Percentiles rank a stretch among this genome's conserved stretches.
Evolutionary conservation across 2,113 vertebrate genomes (phyloP).

Genomic region (Ctenodactylus gundi): DNA sequence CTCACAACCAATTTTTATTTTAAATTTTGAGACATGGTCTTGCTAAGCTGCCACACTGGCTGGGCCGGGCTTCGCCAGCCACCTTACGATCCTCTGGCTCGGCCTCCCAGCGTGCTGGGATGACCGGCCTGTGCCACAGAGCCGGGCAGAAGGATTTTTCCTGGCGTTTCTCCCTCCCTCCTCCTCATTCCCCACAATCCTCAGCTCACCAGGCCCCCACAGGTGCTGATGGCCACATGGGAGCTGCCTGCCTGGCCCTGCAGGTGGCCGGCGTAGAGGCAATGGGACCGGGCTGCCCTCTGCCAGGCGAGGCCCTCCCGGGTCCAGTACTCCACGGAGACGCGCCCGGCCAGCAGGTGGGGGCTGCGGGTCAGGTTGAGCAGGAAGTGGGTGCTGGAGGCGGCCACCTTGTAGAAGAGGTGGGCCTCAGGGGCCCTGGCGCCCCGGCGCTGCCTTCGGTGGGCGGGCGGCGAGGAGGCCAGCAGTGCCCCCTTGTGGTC

Average conservation of each 20-base stretch:
- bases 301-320: slow-evolving; percentile 93
- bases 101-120: no score
- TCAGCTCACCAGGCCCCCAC: slow-evolving; percentile 96
- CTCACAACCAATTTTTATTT: no score
- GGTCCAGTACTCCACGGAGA: slow-evolving; percentile 98
- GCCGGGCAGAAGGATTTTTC: no score
- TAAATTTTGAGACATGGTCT: no score
- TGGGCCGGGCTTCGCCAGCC: no score
- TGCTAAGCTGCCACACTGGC: no score
- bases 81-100: no score
- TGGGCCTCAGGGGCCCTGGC: slow-evolving; percentile 83
- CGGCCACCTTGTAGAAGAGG: slow-evolving; percentile 96
- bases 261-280: slow-evolving; percentile 95
- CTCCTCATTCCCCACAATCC: not conserved
- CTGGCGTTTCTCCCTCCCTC: no score
- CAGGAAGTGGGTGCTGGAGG: slow-evolving; percentile 92
- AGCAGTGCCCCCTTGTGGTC: slow-evolving; percentile 91
- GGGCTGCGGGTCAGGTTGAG: slow-evolving; percentile 95
- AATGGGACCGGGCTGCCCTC: slow-evolving; percentile 91
- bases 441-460: slow-evolving; percentile 82
- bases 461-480: slow-evolving; percentile 81
- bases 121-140: no score
- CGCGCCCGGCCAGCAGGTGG: slow-evolving; percentile 92
- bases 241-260: slow-evolving; percentile 91
- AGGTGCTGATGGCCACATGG: slow-evolving; percentile 98